Evolutionary conservation across 1,140 invertebrate species (phyloP), one percentile per base, ranked within the genome.

Genomic region (Drosophila burlai): DNA sequence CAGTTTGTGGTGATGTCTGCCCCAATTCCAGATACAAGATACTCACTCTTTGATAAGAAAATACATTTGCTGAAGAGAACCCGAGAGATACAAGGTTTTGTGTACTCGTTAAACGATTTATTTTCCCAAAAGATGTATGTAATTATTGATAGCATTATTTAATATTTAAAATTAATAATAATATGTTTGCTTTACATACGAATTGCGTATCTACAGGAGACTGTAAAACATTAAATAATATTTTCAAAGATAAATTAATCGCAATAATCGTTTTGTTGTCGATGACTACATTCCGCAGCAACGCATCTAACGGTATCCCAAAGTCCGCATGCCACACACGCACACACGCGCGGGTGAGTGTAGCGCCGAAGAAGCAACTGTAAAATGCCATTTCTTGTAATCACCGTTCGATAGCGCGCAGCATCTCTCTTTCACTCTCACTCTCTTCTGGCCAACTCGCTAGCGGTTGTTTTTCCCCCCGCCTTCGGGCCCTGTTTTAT

Each of bases 401-500:
- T 38, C 64, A 57, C 50, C 76, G 63, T 62, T 77, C 46, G 64
- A 57, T 36, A 3, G 47, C 60, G 42, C 61, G 4, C 15, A 26
- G 10, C 24, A 38, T 47, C 55, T 72, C 59, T 62, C 50, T 49
- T 26, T 36, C 16, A 46, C 43, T 62, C 50, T 49, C 40, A 26
- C 46, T 71, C 45, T 64, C 45, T 64, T 34, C 42, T 59, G 15
- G 66, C 47, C 21, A 24, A n/a, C 36, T 57, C 49, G 38, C 34
- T 89, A 89, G 81, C 84, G 77, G 84, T 83, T 71, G 49, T 84
- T 83, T 80, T 57, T 18, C 5, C 10, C 26, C 29, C 21, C 3
- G 11, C 18, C 45, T 15, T 24, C 15, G 15, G 8, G 24, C 24
- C 26, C 16, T 76, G 16, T 62, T 66, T 71, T 76, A 57, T 85